phyloP scores from a whole-genome alignment of 1,140 invertebrate genomes.

The Drosophila cardini region DNA sequence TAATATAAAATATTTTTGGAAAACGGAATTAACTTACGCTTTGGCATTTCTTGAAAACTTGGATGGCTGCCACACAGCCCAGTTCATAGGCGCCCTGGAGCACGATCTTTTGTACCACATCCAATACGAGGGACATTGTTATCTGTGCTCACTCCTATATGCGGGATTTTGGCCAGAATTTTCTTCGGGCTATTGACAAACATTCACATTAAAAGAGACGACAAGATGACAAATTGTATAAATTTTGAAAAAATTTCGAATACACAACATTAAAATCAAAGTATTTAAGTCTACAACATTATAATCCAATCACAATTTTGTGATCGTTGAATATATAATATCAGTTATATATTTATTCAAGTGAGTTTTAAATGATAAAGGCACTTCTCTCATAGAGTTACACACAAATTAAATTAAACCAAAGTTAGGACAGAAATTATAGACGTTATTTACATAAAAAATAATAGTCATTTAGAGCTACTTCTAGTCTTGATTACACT shows the following conservation, averaged over 20 bases:
- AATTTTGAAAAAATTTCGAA: slow-evolving; percentile 1
- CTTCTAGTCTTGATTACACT: neutral
- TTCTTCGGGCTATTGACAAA: slow-evolving; percentile 11
- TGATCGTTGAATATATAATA: neutral
- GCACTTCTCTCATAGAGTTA: slow-evolving; percentile 9
- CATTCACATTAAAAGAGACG: slow-evolving; percentile 10
- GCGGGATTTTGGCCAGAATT: slow-evolving; percentile 9
- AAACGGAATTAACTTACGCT: slow-evolving; percentile 35
- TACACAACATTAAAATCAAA: neutral
- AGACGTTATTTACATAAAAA: neutral
- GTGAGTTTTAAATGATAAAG: slow-evolving; percentile 2
- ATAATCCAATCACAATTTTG: too few relatives aligned
- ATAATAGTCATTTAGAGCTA: neutral
- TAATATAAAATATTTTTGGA: neutral
- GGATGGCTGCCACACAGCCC: slow-evolving; percentile 25
- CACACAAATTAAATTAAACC: neutral
- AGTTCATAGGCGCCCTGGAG: slow-evolving; percentile 55
- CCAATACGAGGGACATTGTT: slow-evolving; percentile 62
- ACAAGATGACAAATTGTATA: neutral
- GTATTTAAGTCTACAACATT: neutral
- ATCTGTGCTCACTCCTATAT: neutral
- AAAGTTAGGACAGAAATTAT: neutral
- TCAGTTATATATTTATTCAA: neutral
- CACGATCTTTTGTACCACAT: slow-evolving; percentile 60
- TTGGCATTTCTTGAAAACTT: slow-evolving; percentile 27